Conservation (phyloP, 1,140 invertebrate genomes). For the Drosophila kikkawai region DNA sequence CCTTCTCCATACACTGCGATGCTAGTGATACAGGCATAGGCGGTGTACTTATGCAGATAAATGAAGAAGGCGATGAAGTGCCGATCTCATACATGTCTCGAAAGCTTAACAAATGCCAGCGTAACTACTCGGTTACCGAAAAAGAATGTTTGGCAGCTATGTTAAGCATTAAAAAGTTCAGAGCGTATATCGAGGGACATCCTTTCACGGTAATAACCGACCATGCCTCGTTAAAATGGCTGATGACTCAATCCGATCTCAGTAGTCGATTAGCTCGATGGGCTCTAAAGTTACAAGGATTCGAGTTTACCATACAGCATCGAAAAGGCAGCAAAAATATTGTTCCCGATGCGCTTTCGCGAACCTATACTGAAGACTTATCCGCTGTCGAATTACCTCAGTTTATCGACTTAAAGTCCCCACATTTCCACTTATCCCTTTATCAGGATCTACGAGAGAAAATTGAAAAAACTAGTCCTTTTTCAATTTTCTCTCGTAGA, state of each 20-base stretch:
- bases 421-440: not conserved
- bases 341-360: not conserved
- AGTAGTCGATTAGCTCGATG: not conserved
- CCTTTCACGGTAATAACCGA: slow-evolving; percentile 2
- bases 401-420: not conserved
- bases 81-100: too few species aligned
- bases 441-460: not conserved
- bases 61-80: too few species aligned
- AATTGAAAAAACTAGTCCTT: not conserved
- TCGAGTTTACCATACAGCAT: too few species aligned
- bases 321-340: too few species aligned
- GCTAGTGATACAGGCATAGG: too few species aligned
- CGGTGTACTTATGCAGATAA: too few species aligned
- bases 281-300: not conserved
- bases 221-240: not conserved
- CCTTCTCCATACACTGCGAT: too few species aligned
- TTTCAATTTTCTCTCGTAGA: too few species aligned
- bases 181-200: not conserved
- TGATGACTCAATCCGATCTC: not conserved
- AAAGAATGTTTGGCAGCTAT: not conserved
- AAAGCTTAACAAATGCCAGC: too few species aligned
- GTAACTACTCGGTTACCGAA: too few species aligned
- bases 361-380: not conserved
- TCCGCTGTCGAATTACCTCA: not conserved
- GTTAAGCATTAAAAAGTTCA: not conserved